phyloP scores from a whole-genome alignment of 2,113 vertebrate genomes.

The Hemiprocne comata region DNA sequence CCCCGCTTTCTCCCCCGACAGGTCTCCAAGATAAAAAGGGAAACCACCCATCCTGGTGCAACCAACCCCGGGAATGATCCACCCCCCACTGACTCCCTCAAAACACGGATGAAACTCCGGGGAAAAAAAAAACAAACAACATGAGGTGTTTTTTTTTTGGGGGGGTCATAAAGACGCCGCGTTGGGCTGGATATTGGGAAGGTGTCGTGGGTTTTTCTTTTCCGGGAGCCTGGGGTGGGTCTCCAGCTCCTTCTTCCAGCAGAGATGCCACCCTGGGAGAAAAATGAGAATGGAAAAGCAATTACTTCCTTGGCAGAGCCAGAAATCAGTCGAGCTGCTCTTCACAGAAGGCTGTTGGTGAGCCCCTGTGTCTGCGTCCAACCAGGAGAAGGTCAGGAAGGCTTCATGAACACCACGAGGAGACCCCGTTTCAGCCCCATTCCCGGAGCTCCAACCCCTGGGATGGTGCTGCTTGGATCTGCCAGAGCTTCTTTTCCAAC shows the following conservation, averaged over 20 bases:
- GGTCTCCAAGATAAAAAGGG: neutral
- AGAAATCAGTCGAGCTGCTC: neutral
- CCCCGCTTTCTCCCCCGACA: neutral
- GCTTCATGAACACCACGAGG: conserved; percentile 41
- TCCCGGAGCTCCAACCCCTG: neutral
- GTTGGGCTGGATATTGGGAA: neutral
- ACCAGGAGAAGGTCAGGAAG: conserved; percentile 18
- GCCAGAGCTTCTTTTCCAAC: no score
- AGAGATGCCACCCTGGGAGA: neutral
- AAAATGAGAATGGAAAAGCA: neutral
- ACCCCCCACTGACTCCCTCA: neutral
- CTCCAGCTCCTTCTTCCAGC: neutral
- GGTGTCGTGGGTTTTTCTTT: neutral
- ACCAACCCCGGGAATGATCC: neutral
- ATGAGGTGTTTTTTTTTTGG: no score
- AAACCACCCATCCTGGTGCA: neutral
- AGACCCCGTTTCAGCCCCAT: neutral
- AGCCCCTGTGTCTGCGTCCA: neutral
- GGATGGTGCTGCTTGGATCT: neutral
- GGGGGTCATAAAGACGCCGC: neutral
- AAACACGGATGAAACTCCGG: neutral
- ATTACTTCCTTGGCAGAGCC: conserved; percentile 32
- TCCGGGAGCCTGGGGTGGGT: neutral
- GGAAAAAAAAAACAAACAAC: no score
- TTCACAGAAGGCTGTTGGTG: conserved; percentile 10